Evolutionary conservation across 2,888 invertebrate species (phyloP), one percentile per base, ranked within the genome.

Genomic region (Drosophila falleni): DNA sequence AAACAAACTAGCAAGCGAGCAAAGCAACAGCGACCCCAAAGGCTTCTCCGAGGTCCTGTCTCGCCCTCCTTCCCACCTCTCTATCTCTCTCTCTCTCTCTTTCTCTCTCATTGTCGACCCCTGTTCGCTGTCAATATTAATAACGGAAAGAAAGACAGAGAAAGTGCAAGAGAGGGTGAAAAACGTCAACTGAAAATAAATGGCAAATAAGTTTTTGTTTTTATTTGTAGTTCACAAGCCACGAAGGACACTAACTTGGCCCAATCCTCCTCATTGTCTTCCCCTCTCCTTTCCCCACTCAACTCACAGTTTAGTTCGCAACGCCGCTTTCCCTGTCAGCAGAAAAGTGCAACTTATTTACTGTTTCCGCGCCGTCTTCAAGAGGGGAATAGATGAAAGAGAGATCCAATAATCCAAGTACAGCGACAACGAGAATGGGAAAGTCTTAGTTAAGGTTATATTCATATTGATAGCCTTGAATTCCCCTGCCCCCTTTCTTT

Each of bases 261-360:
- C 47, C 51, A 15, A 46, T 41, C 61, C 58, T 6, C 8, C 42
- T 29, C 29, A 50, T 8, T 19, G 23, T 10, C 13, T 42, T 58
- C 29, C 15, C 31, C 47, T 23, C 41, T 9, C 35, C 23, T 2
- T 19, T 11, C 0, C 23, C 26, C 23, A 10, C 16, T 8, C 23
- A n/a, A 19, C 4, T 9, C 33, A 35, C 31, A 56, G 35, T 44
- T 56, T 44, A 33, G 33, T 56, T 44, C 33, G 16, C 46, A 49
- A 26, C 23, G 41, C 51, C 42, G 37, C 37, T 68, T 61, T 62
- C 51, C 51, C 69, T 69, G 76, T 76, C 74, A 81, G 71, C 85
- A 79, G 74, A 87, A 84, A 81, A 87, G 81, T 85, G 83, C 85
- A 87, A 84, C 83, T 87, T 87, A 87, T 84, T 84, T 84, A 85